A percentile compares a stretch with the other conserved stretches of the same genome.
Evolutionary conservation across 2,113 vertebrate genomes (phyloP).

Genomic region (Edolisoma coerulescens): DNA sequence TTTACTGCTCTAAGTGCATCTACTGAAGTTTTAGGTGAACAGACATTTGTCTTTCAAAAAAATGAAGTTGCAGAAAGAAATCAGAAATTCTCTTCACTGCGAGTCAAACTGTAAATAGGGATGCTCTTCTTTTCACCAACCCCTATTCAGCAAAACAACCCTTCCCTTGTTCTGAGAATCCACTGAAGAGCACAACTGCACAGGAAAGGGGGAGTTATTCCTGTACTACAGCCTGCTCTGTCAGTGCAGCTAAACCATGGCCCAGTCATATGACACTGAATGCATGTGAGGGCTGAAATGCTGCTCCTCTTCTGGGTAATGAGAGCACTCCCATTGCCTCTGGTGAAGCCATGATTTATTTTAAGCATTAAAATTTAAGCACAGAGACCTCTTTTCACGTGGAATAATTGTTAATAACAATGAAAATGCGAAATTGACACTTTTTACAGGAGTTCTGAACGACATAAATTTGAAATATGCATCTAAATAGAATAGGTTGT

Average conservation of each 20-base stretch:
- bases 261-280: background rate
- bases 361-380: background rate
- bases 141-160: background rate
- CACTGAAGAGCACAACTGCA: background rate
- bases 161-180: background rate
- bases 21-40: background rate
- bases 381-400: background rate
- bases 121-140: background rate
- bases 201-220: background rate
- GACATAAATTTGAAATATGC: background rate
- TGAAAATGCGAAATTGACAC: background rate
- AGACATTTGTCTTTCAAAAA: background rate
- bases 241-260: background rate
- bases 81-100: background rate
- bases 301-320: background rate
- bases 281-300: background rate
- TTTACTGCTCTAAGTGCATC: background rate
- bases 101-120: background rate
- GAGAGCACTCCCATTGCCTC: background rate
- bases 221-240: background rate
- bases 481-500: background rate
- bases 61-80: background rate
- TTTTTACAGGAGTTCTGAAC: background rate
- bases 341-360: background rate
- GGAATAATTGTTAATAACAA: background rate